Evolutionary conservation across 2,113 vertebrate genomes (phyloP), one percentile per base, ranked within the genome.

Genomic region (Chaetorhynchus papuensis): DNA sequence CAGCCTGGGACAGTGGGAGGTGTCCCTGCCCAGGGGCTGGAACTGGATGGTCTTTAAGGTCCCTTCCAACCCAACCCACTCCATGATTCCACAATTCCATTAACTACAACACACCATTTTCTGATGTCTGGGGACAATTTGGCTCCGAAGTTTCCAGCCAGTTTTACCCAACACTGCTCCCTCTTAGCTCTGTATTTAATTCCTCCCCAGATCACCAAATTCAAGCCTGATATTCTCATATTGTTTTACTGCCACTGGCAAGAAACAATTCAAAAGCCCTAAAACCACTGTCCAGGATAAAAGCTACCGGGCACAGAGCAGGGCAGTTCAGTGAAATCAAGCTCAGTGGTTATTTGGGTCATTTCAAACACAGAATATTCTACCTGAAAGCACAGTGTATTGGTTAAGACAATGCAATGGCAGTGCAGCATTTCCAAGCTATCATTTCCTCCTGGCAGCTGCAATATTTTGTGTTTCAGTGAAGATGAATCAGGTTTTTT

Each of bases 1-100:
- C n/a, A 53, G 23, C 10, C 52, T 68, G 70, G 78, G 21, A 22
- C 42, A 76, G n/a, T 12, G 47, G 61, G 1, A 83, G 39, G 69
- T 12, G 47, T 54, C 39, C 47, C 60, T 72, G 59, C 5, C 31
- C 44, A 19, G 11, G 23, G 22, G 3, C 3, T 39, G 69, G 19
- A 0, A 16, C 10, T 20, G 15, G 15, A 0, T 39, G 45, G 9
- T 10, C 0, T 52, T 45, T 3, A 0, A 13, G 28, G 28, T 27
- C 11, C 30, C 24, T 68, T 11, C 47, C 47, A 31, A 15, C n/a
- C 54, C 70, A 61, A 75, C 26, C 24, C 17, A 45, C 31, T 69
- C 26, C 60, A 53, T 5, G 24, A 18, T 30, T 53, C 30, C 33
- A 0, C 7, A 33, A 49, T 63, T 31, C 35, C 27, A 1, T 42